These are phyloP conservation scores for Diachasmimorpha longicaudata DNA, from an alignment of 1,140 invertebrate genomes.

Conservation along the genomic window DNA sequence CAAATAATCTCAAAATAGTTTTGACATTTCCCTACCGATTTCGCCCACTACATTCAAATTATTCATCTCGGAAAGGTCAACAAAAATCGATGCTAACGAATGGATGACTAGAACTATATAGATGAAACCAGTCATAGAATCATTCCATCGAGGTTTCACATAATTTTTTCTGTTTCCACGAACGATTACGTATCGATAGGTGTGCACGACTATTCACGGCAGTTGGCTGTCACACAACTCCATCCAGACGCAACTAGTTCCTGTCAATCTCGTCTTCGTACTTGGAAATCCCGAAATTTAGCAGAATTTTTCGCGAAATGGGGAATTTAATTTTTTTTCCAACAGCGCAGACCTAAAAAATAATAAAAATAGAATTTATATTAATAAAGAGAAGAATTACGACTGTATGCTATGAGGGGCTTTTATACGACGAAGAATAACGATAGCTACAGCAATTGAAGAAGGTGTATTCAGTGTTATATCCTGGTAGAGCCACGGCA, in stretches of 20 bases:
- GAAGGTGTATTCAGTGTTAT: not conserved
- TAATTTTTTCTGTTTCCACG: conserved; percentile 1
- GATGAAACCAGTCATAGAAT: not conserved
- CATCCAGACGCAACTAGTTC: no score
- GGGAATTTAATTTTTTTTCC: no score
- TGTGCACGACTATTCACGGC: not conserved
- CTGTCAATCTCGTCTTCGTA: no score
- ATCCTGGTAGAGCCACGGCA: not conserved
- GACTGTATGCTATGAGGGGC: not conserved
- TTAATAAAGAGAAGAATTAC: conserved; percentile 10
- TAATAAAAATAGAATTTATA: not conserved
- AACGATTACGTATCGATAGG: conserved; percentile 19
- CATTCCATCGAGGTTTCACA: not conserved
- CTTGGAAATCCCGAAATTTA: no score
- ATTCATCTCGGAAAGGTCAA: not conserved
- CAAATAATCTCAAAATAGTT: no score
- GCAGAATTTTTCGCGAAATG: no score
- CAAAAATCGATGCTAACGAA: not conserved
- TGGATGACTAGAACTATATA: not conserved
- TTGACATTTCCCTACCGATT: no score
- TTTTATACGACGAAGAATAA: not conserved
- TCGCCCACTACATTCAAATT: not conserved
- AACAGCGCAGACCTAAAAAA: no score
- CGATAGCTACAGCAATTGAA: not conserved
- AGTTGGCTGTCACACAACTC: not conserved